A percentile compares a stretch with the other conserved stretches of the same genome.
Conservation (phyloP, 2,888 invertebrate genomes). For the Macrophya alboannulata region DNA sequence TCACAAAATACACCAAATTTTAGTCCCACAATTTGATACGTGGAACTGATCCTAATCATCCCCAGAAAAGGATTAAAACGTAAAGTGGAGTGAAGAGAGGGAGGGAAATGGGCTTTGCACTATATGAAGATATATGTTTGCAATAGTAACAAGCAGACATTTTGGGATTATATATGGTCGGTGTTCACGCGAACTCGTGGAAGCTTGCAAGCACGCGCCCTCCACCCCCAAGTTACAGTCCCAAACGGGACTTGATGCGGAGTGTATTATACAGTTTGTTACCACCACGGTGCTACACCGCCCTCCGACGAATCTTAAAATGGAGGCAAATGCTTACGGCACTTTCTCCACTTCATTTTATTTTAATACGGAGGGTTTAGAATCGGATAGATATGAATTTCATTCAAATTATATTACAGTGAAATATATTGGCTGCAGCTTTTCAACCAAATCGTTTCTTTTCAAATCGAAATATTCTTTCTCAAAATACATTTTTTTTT, state of each 20-base stretch:
- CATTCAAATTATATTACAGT: no score
- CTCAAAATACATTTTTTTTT: no score
- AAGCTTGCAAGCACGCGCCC: conserved; percentile 6
- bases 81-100: background rate
- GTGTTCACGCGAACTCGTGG: conserved; percentile 20
- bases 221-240: background rate
- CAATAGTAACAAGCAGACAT: conserved; percentile 33
- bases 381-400: no score
- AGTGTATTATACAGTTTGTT: conserved; percentile 29
- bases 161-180: conserved; percentile 40
- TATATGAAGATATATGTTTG: background rate
- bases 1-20: no score
- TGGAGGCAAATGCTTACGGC: conserved; percentile 28
- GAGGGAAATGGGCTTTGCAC: background rate
- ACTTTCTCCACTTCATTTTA: conserved; percentile 29
- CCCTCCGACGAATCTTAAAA: conserved; percentile 43
- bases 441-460: no score
- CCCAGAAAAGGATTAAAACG: background rate
- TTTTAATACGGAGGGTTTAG: no score
- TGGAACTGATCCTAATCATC: background rate
- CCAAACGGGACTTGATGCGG: conserved; percentile 1
- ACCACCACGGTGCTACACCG: background rate
- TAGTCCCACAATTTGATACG: no score
- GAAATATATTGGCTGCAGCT: no score
- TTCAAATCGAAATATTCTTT: no score